These are phyloP conservation scores for Alexandromys fortis DNA, from an alignment of 2,113 vertebrate genomes.

Conservation along the genomic window DNA sequence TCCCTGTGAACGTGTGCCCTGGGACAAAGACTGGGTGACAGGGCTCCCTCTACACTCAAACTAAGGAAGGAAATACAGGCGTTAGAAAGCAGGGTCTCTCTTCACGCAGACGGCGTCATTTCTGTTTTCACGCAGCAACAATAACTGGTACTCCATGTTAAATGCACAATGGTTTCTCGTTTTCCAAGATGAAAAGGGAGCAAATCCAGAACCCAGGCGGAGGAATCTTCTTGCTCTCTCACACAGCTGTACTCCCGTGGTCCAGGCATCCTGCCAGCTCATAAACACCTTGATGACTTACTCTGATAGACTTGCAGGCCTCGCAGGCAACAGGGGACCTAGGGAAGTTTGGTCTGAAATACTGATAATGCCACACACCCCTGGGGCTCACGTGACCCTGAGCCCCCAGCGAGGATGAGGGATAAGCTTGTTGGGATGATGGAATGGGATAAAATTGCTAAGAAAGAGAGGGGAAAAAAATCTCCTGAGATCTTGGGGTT, in stretches of 20 bases:
- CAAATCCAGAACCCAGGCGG: not conserved
- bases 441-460: constrained; percentile 57
- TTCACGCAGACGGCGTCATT: accelerated
- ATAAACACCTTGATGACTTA: constrained; percentile 69
- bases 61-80: not conserved
- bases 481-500: not conserved
- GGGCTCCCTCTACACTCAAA: not conserved
- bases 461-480: not conserved
- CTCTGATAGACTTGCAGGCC: constrained; percentile 21
- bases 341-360: constrained; percentile 71
- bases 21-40: accelerated
- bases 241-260: constrained; percentile 63
- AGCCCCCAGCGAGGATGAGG: constrained; percentile 48
- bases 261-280: not conserved
- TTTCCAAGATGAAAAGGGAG: constrained; percentile 15
- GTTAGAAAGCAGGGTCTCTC: not conserved
- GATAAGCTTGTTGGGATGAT: constrained; percentile 13
- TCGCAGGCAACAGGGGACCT: constrained; percentile 54
- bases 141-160: not conserved
- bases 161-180: not conserved
- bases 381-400: constrained; percentile 40
- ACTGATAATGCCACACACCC: not conserved
- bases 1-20: accelerated
- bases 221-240: constrained; percentile 47
- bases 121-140: not conserved